These are phyloP conservation scores for Boulengeromyrus knoepffleri DNA, from an alignment of 2,113 vertebrate genomes.

Conservation along the genomic window DNA sequence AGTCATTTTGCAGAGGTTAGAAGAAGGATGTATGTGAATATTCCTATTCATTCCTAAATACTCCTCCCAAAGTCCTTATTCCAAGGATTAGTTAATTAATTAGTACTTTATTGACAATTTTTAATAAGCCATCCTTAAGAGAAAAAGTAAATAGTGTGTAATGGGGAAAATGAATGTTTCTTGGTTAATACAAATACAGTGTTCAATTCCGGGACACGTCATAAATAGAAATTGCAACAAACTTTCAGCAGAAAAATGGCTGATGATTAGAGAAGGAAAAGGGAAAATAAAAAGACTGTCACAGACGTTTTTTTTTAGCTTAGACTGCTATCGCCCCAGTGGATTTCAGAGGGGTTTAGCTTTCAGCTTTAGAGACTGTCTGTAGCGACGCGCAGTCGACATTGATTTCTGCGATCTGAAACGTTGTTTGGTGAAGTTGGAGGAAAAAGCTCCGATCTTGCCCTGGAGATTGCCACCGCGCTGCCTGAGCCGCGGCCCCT, in stretches of 20 bases:
- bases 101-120: not conserved
- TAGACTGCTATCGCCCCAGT: not conserved
- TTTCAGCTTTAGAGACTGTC: not conserved
- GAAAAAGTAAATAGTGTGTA: not conserved
- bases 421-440: conserved; percentile 37
- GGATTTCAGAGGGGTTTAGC: not conserved
- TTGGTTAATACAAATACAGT: not conserved
- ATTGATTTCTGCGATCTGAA: conserved; percentile 6
- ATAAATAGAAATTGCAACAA: not conserved
- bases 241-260: not conserved
- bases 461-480: conserved; percentile 51
- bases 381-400: not conserved
- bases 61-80: not conserved
- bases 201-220: not conserved
- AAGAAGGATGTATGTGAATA: not conserved
- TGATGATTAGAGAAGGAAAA: not conserved
- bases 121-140: not conserved
- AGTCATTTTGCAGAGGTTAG: not conserved
- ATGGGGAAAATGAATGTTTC: not conserved
- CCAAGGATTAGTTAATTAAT: not conserved
- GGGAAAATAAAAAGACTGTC: not conserved
- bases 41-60: not conserved
- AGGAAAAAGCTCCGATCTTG: conserved; percentile 49
- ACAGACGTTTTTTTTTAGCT: not conserved
- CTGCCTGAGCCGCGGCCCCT: not conserved